Base-by-base conservation (phyloP, 1,140 invertebrate species). In the Diabrotica undecimpunctata region DNA sequence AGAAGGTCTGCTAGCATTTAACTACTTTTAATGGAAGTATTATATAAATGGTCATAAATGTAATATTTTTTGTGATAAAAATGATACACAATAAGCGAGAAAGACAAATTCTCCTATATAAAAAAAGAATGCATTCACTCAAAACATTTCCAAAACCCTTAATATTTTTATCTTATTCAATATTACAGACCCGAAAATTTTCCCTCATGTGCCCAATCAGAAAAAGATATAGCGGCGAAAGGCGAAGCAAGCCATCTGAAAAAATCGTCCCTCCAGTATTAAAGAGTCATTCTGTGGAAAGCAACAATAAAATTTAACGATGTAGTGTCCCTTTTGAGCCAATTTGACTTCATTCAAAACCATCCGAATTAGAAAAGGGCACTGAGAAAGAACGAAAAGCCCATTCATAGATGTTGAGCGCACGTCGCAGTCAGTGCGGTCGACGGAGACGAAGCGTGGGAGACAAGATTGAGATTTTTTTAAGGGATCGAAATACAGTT, bases 261-360 rank as follows among this genome's bases (percentile, higher is more conserved):
- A 54, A 54, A 35, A 46, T 46, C 8, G 41, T 46, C 41, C 8
- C 54, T 36, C 54, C 25, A 14, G 41, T 57, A 67, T 66, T 66
- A 66, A 57, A 63, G 63, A 61, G 62, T 62, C 66, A 52, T 61
- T 61, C 8, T 64, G 62, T 50, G 36, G 55, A 58, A 12, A 62
- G 55, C 53, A 64, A 67, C 66, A 67, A 67, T 67, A 67, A 64
- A 67, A 67, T 64, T 57, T 67, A 67, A 67, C 62, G 66, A 67
- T 61, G 41, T 64, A 62, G 62, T 61, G 41, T 66, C 55, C 65
- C 70, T 66, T 62, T 67, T 72, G 54, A 69, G 70, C 70, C 68
- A 72, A 72, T 72, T 72, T 67, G 50, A 41, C 61, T 72, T 72
- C 67, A 72, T 72, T 72, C 61, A 72, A 67, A 70, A 66, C 60